Evolutionary conservation across 2,888 invertebrate genomes (phyloP).

Genomic region (Sinelater perroti): DNA sequence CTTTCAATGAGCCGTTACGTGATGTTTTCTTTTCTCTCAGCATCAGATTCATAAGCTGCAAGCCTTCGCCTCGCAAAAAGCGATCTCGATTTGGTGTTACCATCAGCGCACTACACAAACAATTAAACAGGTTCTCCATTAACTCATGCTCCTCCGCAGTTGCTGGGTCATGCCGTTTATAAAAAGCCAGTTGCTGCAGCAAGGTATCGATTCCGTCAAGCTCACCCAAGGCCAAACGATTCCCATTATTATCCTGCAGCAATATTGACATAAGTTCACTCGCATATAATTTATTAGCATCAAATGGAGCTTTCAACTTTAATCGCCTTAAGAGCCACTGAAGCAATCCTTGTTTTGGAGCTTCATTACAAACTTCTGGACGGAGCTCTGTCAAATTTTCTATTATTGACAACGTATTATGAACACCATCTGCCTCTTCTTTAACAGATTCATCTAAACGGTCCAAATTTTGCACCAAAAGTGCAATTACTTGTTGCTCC

Average conservation of each 20-base stretch:
- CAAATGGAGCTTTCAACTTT: slow-evolving; percentile 88
- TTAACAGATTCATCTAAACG: slow-evolving; percentile 91
- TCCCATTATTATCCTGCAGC: slow-evolving; percentile 87
- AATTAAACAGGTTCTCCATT: slow-evolving; percentile 99
- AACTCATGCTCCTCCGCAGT: slow-evolving; percentile 95
- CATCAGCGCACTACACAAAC: slow-evolving; percentile 93
- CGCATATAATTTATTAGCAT: slow-evolving; percentile 93
- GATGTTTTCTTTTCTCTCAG: slow-evolving; percentile 96
- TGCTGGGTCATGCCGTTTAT: slow-evolving; percentile 92
- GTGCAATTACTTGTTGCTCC: slow-evolving; percentile 88
- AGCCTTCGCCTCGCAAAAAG: slow-evolving; percentile 95
- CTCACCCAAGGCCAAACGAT: slow-evolving; percentile 84
- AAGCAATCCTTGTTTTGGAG: slow-evolving; percentile 89
- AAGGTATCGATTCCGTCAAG: slow-evolving; percentile 96
- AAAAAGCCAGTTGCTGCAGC: slow-evolving; percentile 92
- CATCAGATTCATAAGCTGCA: slow-evolving; percentile 99
- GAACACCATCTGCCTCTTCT: slow-evolving; percentile 96
- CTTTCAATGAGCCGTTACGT: slow-evolving; percentile 94
- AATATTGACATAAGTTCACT: slow-evolving; percentile 96
- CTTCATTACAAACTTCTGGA: slow-evolving; percentile 83
- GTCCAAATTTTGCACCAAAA: slow-evolving; percentile 92
- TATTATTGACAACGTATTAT: slow-evolving; percentile 86
- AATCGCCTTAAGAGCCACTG: slow-evolving; percentile 92
- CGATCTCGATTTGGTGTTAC: slow-evolving; percentile 86
- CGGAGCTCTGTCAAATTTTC: slow-evolving; percentile 95